phyloP scores from a whole-genome alignment of 2,113 vertebrate species.

The Anguilla rostrata region DNA sequence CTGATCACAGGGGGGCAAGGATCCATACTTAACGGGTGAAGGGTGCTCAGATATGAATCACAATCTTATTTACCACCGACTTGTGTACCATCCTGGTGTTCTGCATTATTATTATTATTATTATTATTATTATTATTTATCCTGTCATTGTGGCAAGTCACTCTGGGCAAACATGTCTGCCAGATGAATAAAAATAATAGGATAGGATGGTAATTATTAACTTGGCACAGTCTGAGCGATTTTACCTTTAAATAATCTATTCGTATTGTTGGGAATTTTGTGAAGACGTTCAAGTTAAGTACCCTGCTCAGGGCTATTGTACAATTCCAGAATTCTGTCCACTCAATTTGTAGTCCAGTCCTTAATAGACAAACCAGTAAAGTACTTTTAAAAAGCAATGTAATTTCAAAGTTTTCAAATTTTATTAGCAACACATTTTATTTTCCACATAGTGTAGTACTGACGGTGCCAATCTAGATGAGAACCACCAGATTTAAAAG shows the following conservation, averaged over 20 bases:
- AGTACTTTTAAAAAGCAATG: not conserved
- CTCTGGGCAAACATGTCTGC: not conserved
- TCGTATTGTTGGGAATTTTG: not conserved
- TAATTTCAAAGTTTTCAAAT: not conserved
- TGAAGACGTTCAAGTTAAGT: not conserved
- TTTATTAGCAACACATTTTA: conserved; percentile 30
- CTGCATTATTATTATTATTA: no score
- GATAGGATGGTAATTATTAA: not conserved
- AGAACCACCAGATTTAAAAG: not conserved
- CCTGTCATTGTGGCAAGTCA: not conserved
- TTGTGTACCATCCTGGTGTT: not conserved
- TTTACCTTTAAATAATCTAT: not conserved
- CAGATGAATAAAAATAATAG: not conserved
- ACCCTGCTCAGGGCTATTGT: not conserved
- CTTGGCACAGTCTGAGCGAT: not conserved
- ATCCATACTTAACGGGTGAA: not conserved
- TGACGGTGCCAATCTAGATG: conserved; percentile 1
- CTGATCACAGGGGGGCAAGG: not conserved
- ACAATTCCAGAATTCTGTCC: not conserved
- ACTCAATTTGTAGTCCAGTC: not conserved
- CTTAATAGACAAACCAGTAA: not conserved
- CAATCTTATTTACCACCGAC: not conserved
- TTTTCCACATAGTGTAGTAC: conserved; percentile 9
- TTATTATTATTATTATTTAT: not conserved
- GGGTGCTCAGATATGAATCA: not conserved